Conservation (phyloP, 2,113 vertebrate genomes). For the Gavia stellata region DNA sequence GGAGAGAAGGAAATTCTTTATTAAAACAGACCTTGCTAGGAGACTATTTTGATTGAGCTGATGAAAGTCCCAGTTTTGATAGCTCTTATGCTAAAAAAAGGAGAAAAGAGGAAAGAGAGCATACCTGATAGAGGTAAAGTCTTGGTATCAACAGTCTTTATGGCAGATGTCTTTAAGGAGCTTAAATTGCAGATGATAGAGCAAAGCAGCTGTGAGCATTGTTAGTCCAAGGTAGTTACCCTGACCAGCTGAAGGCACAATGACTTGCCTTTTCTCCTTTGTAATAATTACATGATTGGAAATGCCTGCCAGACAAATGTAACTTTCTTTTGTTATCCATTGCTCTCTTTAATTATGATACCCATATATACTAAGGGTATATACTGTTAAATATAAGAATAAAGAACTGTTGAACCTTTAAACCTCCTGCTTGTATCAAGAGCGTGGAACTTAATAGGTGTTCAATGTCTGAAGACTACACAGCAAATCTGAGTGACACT, state of each 20-base stretch:
- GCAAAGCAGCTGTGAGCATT: not conserved
- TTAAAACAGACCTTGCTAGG: not conserved
- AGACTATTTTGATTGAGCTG: not conserved
- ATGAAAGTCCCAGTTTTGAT: not conserved
- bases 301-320: not conserved
- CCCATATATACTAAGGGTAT: not conserved
- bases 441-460: not conserved
- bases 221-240: not conserved
- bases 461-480: not conserved
- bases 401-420: not conserved
- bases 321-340: not conserved
- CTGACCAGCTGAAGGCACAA: not conserved
- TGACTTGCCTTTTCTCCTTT: not conserved
- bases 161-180: not conserved
- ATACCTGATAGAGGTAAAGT: not conserved
- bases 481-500: fast-evolving
- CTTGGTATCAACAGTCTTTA: not conserved
- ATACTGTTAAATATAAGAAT: not conserved
- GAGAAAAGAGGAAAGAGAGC: not conserved
- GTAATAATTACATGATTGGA: not conserved
- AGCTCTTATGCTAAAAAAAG: not conserved
- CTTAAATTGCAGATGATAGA: not conserved
- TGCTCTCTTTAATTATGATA: not conserved
- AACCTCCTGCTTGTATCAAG: not conserved
- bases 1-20: not conserved